A percentile compares a stretch with the other conserved stretches of the same genome.
Evolutionary conservation across 2,888 invertebrate genomes (phyloP).

Genomic region (Globia sparganii): DNA sequence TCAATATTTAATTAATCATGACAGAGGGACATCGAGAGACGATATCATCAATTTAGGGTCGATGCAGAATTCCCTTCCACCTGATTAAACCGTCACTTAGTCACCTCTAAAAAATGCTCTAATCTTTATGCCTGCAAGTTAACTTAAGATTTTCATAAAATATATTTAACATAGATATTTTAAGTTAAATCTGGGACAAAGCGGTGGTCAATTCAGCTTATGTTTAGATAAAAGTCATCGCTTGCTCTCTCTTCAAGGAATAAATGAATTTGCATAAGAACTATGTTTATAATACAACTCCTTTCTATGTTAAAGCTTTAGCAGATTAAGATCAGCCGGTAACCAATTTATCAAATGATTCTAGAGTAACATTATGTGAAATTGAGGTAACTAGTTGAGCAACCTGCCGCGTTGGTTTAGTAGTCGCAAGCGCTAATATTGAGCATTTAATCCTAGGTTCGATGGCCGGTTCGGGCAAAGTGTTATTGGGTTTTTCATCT

Average conservation of each 20-base stretch:
- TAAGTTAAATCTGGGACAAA: conserved; percentile 10
- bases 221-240: conserved; percentile 28
- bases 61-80: conserved; percentile 3
- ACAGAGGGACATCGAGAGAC: conserved; percentile 4
- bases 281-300: conserved; percentile 4
- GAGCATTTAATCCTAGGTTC: not conserved
- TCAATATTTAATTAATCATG: conserved; percentile 17
- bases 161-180: conserved; percentile 43
- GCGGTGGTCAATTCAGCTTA: conserved; percentile 24
- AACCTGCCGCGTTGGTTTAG: not conserved
- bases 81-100: not conserved
- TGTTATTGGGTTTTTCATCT: too few relatives aligned
- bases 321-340: conserved; percentile 17
- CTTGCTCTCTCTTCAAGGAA: conserved; percentile 37
- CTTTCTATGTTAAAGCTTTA: conserved; percentile 11
- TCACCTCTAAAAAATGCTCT: not conserved
- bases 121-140: not conserved
- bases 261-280: conserved; percentile 39
- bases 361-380: not conserved
- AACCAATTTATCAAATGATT: conserved; percentile 10
- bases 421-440: not conserved
- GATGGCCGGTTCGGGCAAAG: not conserved
- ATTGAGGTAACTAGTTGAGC: not conserved
- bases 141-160: conserved; percentile 7
- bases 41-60: conserved; percentile 19